Percentiles rank a stretch among this genome's conserved stretches.
phyloP scores from a whole-genome alignment of 2,113 vertebrate species.

The Anas platyrhynchos region DNA sequence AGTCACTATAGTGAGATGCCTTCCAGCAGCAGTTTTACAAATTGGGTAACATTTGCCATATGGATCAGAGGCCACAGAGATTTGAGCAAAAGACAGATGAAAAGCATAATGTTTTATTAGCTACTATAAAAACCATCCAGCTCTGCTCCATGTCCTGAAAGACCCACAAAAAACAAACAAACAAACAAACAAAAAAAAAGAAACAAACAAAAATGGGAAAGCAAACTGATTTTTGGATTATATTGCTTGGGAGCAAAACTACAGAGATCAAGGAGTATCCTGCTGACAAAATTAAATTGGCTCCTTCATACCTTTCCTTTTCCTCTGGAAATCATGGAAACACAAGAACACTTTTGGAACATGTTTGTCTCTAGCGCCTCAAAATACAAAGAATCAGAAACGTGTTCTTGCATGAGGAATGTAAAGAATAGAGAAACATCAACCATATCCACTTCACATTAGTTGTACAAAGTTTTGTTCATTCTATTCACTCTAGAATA shows the following conservation, averaged over 20 bases:
- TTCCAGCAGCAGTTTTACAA: not conserved
- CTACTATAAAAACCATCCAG: not conserved
- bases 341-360: not conserved
- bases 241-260: not conserved
- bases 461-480: not conserved
- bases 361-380: constrained; percentile 32
- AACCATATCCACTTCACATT: not conserved
- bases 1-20: not conserved
- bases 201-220: not conserved
- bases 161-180: not conserved
- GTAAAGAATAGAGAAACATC: constrained; percentile 12
- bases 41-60: not conserved
- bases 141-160: not conserved
- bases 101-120: not conserved
- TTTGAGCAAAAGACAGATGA: not conserved
- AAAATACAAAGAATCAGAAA: constrained; percentile 48
- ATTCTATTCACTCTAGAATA: not conserved
- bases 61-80: not conserved
- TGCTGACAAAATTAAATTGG: not conserved
- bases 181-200: not conserved
- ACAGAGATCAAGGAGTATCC: not conserved
- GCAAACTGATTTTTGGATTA: not conserved
- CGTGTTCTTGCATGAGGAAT: constrained; percentile 35
- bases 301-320: constrained; percentile 22
- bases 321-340: constrained; percentile 25